Evolutionary conservation across 2,888 invertebrate genomes (phyloP).

Genomic region (Ichneumoninae sp.): DNA sequence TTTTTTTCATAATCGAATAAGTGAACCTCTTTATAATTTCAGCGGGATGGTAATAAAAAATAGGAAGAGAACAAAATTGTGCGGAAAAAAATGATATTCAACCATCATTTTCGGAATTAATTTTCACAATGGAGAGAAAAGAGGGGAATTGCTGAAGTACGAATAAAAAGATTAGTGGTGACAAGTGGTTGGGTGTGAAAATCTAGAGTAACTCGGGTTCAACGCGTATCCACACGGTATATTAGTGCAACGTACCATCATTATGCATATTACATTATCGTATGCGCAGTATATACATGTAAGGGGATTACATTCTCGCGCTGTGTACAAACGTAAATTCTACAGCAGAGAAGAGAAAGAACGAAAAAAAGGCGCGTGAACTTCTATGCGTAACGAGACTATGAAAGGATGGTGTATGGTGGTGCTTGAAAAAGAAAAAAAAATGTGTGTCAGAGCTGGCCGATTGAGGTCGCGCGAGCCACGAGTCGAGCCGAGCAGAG

Average conservation of each 20-base stretch:
- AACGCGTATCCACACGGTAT: not conserved
- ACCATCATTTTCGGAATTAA: not conserved
- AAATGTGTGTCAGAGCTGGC: constrained; percentile 66
- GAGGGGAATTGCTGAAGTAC: constrained; percentile 5
- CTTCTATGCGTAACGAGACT: constrained; percentile 42
- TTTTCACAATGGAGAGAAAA: constrained; percentile 2
- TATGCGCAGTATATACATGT: constrained; percentile 1
- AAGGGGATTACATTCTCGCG: constrained; percentile 17
- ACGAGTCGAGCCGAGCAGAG: constrained; percentile 42
- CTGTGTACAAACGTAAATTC: constrained; percentile 21
- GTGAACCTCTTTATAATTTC: too few relatives aligned
- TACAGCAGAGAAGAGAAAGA: not conserved
- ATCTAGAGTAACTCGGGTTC: constrained; percentile 21
- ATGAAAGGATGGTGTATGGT: constrained; percentile 17
- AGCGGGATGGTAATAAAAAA: not conserved
- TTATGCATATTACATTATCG: constrained; percentile 17
- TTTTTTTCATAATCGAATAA: too few relatives aligned
- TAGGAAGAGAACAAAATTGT: not conserved
- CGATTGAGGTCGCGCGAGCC: constrained; percentile 67
- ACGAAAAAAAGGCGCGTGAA: constrained; percentile 43
- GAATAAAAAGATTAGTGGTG: constrained; percentile 29
- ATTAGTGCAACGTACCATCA: not conserved
- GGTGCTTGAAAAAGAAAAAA: constrained; percentile 41
- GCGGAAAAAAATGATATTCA: not conserved
- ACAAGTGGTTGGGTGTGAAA: constrained; percentile 14